These are phyloP conservation scores for Drosophila dives DNA, from an alignment of 2,888 invertebrate genomes.

Conservation along the genomic window DNA sequence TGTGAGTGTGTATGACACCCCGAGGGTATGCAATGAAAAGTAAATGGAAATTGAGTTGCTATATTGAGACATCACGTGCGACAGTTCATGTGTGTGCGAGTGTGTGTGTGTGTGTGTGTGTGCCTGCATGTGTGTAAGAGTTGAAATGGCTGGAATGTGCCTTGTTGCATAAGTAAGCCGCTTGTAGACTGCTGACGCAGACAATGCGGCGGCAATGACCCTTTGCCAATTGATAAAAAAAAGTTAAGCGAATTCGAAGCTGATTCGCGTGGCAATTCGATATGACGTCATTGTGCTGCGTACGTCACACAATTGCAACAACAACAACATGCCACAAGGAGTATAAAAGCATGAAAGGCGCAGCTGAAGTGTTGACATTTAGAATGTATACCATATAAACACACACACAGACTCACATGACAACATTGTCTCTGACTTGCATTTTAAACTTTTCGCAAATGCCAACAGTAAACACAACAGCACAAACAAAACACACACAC, in stretches of 20 bases:
- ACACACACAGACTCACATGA: not conserved
- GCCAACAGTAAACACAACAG: conserved; percentile 40
- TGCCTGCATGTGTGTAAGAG: not conserved
- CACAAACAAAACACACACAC: conserved; percentile 9
- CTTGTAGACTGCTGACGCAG: conserved; percentile 54
- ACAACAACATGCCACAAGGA: conserved; percentile 1
- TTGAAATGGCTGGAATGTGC: not conserved
- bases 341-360: conserved; percentile 60
- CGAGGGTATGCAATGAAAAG: conserved; percentile 46
- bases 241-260: conserved; percentile 32
- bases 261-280: conserved; percentile 11
- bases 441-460: conserved; percentile 58
- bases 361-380: conserved; percentile 79
- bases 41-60: conserved; percentile 36
- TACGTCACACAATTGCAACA: conserved; percentile 63
- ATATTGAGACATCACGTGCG: conserved; percentile 76
- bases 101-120: not conserved
- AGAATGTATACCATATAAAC: conserved; percentile 35
- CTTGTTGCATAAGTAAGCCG: conserved; percentile 17
- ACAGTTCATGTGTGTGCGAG: conserved; percentile 36
- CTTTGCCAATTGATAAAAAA: conserved; percentile 63
- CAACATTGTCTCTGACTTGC: conserved; percentile 49
- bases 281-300: conserved; percentile 66
- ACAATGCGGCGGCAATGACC: conserved; percentile 61
- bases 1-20: conserved; percentile 25